Base-by-base conservation (phyloP, 2,113 vertebrate species). In the Origma solitaria region DNA sequence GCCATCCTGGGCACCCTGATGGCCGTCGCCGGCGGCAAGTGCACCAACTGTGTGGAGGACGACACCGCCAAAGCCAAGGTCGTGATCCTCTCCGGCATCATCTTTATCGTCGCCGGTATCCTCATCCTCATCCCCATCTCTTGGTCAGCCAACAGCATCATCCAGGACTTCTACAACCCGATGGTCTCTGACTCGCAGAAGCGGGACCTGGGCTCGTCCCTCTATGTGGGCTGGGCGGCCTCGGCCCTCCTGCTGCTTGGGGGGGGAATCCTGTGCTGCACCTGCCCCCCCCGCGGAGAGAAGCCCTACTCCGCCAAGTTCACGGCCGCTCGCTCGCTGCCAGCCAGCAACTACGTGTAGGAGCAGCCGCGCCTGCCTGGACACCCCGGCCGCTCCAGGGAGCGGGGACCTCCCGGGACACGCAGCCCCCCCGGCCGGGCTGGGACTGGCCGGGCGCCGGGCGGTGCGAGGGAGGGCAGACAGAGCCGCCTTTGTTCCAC, bases 221-320 rank as follows among this genome's bases (percentile, higher is more conserved):
- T 99, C 57, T 99, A 99, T 82, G 96, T 99, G 5, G 99, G 99
- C 87, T 99, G 99, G 98, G 99, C 98, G 0, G 97, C 98, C 3
- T 96, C 98, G 0, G 96, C 98, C 3, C 93, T 99, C 35, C 98
- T 99, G 56, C 71, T 99, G 37, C 96, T 99, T 1, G 98, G 99
- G 0, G 99, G 99, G 2, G 98, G 84, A 3, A 92, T 99, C 85
- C 98, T 99, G 23, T 99, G 99, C 96, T 98, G 98, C 95, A 98
- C 97, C 51, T 98, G 98, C 62, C 98, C 98, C 0, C 79, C 97
- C 12, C 98, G 97, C 2, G 76, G 97, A 0, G 97, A 99, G 82
- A 98, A 98, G 56, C 97, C 98, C 50, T 98, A 98, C 33, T 98
- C 99, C 0, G 98, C 98, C 75, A 99, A 98, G 85, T 99, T 99